These are phyloP conservation scores for Electrona antarctica DNA, from an alignment of 2,113 vertebrate species.

Conservation along the genomic window DNA sequence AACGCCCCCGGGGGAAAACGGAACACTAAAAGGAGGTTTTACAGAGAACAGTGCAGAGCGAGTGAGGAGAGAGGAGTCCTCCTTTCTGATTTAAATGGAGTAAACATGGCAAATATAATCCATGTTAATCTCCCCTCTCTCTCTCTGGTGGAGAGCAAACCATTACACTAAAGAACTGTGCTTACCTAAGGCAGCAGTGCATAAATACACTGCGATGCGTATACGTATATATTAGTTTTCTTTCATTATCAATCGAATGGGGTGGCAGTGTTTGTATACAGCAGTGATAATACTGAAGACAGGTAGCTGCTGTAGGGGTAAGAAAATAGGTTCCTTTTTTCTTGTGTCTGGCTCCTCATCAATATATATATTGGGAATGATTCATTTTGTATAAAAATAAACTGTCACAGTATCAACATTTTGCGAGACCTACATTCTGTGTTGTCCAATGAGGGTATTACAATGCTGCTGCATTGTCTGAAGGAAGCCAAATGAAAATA, in stretches of 20 bases:
- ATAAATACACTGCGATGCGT: conserved; percentile 5
- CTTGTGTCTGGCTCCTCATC: no score
- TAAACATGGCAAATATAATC: conserved; percentile 75
- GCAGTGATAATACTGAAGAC: no score
- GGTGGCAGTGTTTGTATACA: not conserved
- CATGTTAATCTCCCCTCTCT: conserved; percentile 68
- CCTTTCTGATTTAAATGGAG: conserved; percentile 70
- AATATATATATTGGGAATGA: no score
- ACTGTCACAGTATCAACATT: no score
- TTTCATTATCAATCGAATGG: not conserved
- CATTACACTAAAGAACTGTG: conserved; percentile 47
- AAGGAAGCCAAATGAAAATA: no score
- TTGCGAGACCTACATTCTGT: no score
- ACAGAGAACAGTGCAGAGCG: conserved; percentile 48
- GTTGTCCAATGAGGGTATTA: no score
- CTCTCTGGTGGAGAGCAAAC: conserved; percentile 64
- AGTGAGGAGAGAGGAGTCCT: conserved; percentile 63
- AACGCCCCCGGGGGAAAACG: conserved; percentile 56
- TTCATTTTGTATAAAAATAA: no score
- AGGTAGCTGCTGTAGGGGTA: no score
- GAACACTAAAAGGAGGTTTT: conserved; percentile 69
- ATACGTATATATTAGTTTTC: not conserved
- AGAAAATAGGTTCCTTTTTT: no score
- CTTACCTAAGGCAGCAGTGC: conserved; percentile 28
- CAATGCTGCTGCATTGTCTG: no score